Conservation (phyloP, 2,888 invertebrate species). For the Poecilobothrus nobilitatus region DNA sequence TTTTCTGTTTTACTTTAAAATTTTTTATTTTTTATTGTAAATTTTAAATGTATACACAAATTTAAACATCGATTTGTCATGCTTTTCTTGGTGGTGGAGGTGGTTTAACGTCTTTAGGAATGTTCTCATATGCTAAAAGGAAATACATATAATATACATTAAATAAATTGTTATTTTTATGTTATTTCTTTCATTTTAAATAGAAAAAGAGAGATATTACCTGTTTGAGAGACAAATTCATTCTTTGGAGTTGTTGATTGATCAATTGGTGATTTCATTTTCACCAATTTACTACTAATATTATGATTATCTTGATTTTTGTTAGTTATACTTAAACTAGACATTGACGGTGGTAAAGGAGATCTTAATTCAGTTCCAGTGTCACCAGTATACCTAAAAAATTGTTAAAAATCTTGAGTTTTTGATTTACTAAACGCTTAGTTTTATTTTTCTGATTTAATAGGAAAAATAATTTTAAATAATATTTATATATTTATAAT, state of each 20-base stretch:
- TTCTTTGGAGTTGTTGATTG: constrained; percentile 22
- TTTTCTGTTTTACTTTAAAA: background rate
- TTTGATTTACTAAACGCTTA: no score
- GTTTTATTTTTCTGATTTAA: no score
- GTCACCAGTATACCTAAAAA: constrained; percentile 41
- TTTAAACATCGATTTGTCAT: constrained; percentile 43
- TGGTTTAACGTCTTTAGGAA: constrained; percentile 45
- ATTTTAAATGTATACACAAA: background rate
- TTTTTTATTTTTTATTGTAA: background rate
- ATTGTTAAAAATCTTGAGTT: no score
- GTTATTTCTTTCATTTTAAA: no score
- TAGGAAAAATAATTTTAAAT: no score
- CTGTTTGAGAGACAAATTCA: constrained; percentile 29
- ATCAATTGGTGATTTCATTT: constrained; percentile 19
- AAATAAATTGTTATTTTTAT: background rate
- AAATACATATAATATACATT: constrained; percentile 10
- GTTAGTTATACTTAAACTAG: constrained; percentile 41
- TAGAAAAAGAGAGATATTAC: constrained; percentile 22
- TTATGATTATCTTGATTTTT: constrained; percentile 29
- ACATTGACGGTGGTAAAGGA: constrained; percentile 43
- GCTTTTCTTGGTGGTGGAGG: constrained; percentile 44
- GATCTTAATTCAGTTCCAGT: constrained; percentile 43
- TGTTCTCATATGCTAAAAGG: constrained; percentile 45
- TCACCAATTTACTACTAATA: constrained; percentile 5
- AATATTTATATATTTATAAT: no score